Base-by-base conservation (phyloP, 1,140 invertebrate genomes). In the Drosophila sechellia region DNA sequence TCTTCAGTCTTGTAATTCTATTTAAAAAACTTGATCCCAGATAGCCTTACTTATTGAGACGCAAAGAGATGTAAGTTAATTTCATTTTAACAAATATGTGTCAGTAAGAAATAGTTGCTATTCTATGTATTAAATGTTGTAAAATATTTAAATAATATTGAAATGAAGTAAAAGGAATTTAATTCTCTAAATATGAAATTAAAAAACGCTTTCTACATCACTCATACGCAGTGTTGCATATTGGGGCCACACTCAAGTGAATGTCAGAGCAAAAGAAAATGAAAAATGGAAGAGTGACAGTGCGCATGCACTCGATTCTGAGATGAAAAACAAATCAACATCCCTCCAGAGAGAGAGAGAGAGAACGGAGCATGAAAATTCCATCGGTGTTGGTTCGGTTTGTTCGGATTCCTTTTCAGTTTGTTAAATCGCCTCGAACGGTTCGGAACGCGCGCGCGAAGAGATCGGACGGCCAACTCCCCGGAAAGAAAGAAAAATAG, bases 351-450 rank as follows among this genome's bases (percentile, higher is more conserved):
- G 50, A 27, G 50, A 27, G 39, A 49, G 50, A 27, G 50, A 49
- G 50, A 39, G 27, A 43, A 40, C 35, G 55, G 48, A 80, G 65
- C 48, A 37, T 49, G 49, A 40, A 89, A 76, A 65, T 81, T 70
- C 75, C 65, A 56, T 68, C 42, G 65, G 42, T 72, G 65, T 72
- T 70, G 57, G 55, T 56, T 77, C 58, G 64, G 63, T 58, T 58
- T 72, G 54, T 77, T 71, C 50, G 45, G 25, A 69, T 86, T 74
- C 74, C 53, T 61, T 63, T 85, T 90, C 70, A 90, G 87, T 90
- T 87, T 83, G 87, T 84, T 43, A 74, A 80, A 87, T 86, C 79
- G 70, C 81, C 79, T 90, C 68, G 81, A 69, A 87, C 73, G 77
- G 73, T 56, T 53, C 83, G 81, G 79, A 89, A 78, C 73, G 66